A percentile compares a stretch with the other conserved stretches of the same genome.
phyloP scores from a whole-genome alignment of 2,113 vertebrate species.

The Lamprologus callipterus region DNA sequence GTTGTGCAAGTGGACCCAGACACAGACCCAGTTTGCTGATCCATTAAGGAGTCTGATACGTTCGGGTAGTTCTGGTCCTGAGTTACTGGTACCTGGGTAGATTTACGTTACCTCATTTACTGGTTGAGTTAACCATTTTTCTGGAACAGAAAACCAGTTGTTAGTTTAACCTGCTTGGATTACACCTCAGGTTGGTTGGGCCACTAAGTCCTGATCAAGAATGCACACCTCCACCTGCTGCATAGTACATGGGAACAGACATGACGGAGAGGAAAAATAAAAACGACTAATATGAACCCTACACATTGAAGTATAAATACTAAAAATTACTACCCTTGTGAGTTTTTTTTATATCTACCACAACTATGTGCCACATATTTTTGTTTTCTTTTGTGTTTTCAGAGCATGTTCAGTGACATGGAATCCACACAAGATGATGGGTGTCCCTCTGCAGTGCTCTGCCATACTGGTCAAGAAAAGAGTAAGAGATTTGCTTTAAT shows the following conservation, averaged over 20 bases:
- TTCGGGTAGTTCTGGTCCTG: rapidly evolving
- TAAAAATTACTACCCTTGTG: not conserved
- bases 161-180: not conserved
- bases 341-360: rapidly evolving
- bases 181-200: not conserved
- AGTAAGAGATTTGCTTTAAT: not conserved
- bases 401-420: not conserved
- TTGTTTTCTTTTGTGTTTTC: not conserved
- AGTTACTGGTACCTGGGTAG: not conserved
- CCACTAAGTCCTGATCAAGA: not conserved
- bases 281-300: rapidly evolving
- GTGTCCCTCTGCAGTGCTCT: not conserved
- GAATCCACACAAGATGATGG: not conserved
- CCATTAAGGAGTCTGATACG: not conserved
- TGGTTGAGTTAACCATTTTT: not conserved
- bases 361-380: not conserved
- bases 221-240: not conserved
- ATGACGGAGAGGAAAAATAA: not conserved
- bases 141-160: not conserved
- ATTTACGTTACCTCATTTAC: not conserved
- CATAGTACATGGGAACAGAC: not conserved
- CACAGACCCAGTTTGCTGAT: not conserved
- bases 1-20: not conserved
- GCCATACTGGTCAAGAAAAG: not conserved
- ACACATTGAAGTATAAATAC: not conserved